Conservation (phyloP, 2,888 invertebrate genomes). For the Invenusta paracnida region DNA sequence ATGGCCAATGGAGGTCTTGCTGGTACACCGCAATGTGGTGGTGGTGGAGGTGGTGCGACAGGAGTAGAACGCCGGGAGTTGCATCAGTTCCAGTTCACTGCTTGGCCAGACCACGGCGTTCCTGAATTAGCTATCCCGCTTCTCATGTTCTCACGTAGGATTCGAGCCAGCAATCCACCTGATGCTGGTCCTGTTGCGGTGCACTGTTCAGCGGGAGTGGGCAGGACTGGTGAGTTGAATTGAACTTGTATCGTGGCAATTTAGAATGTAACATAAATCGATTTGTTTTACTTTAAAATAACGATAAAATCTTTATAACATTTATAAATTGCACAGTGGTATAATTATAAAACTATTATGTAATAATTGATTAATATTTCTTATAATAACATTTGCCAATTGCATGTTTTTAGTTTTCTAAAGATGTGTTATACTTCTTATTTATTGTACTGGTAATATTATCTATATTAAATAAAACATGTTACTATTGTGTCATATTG, state of each 20-base stretch:
- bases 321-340: background rate
- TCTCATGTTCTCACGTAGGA: conserved; percentile 87
- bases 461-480: too few species aligned
- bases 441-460: too few species aligned
- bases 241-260: conserved; percentile 96
- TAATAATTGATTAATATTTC: background rate
- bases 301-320: conserved; percentile 67
- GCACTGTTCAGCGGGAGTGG: conserved; percentile 81
- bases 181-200: conserved; percentile 77
- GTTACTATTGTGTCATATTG: too few species aligned
- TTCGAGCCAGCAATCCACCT: conserved; percentile 73
- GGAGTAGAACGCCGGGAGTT: conserved; percentile 42
- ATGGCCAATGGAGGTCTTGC: background rate
- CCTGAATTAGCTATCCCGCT: conserved; percentile 75
- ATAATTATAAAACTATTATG: background rate
- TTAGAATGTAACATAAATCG: conserved; percentile 93
- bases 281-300: conserved; percentile 96
- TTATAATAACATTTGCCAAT: too few species aligned
- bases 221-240: conserved; percentile 91
- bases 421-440: too few species aligned
- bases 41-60: background rate
- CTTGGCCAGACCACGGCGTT: conserved; percentile 44
- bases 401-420: too few species aligned
- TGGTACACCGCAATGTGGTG: background rate
- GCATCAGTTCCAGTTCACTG: conserved; percentile 45